Conservation (phyloP, 2,888 invertebrate genomes). For the Mesoligia furuncula region DNA sequence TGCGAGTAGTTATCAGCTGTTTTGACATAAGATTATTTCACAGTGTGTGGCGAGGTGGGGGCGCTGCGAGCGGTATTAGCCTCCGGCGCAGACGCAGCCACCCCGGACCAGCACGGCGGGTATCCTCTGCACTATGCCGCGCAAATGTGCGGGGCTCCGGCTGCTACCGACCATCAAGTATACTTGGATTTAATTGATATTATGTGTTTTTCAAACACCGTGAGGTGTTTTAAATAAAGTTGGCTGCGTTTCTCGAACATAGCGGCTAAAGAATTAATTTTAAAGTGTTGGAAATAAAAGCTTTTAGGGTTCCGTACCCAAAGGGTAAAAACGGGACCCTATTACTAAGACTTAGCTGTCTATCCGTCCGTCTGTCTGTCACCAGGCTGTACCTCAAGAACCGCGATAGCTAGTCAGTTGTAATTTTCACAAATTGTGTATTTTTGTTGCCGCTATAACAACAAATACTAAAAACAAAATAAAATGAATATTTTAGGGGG, state of each 20-base stretch:
- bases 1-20: not conserved
- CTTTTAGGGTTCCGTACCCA: too few species aligned
- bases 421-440: too few species aligned
- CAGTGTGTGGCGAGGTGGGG: constrained; percentile 98
- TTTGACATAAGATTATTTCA: not conserved
- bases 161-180: constrained; percentile 91
- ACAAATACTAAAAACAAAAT: too few species aligned
- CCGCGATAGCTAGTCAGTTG: too few species aligned
- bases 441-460: too few species aligned
- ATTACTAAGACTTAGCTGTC: too few species aligned
- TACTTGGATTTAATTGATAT: not conserved
- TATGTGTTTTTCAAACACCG: not conserved
- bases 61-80: constrained; percentile 96
- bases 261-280: not conserved
- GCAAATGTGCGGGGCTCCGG: constrained; percentile 97
- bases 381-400: too few species aligned
- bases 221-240: not conserved
- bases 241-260: not conserved
- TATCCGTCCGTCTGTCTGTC: too few species aligned
- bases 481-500: too few species aligned
- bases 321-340: too few species aligned
- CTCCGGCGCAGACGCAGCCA: constrained; percentile 96
- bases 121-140: constrained; percentile 98
- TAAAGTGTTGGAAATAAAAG: not conserved
- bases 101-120: constrained; percentile 98